phyloP scores from a whole-genome alignment of 2,888 invertebrate genomes.

The Chymomyza procnemis region DNA sequence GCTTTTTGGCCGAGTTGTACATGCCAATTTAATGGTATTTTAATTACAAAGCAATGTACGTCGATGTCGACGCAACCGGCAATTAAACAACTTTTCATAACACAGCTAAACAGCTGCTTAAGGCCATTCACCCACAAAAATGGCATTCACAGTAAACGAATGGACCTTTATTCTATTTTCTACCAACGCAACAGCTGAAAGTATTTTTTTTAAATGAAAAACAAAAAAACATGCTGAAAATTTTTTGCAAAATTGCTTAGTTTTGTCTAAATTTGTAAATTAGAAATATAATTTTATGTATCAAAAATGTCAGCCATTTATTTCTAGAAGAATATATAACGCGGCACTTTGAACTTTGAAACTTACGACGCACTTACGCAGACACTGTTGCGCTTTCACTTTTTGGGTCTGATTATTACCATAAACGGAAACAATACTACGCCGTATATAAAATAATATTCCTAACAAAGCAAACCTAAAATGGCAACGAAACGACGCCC shows the following conservation, averaged over 20 bases:
- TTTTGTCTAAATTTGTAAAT: background rate
- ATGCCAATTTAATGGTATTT: conserved; percentile 54
- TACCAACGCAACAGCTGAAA: conserved; percentile 36
- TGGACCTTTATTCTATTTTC: conserved; percentile 29
- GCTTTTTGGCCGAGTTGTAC: conserved; percentile 75
- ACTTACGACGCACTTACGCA: conserved; percentile 13
- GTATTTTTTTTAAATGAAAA: conserved; percentile 16
- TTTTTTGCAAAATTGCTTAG: background rate
- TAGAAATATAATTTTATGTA: background rate
- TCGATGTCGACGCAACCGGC: conserved; percentile 48
- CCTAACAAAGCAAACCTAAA: background rate
- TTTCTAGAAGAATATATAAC: background rate
- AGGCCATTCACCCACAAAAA: background rate
- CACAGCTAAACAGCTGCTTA: conserved; percentile 44
- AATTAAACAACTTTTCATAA: conserved; percentile 35
- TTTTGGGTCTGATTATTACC: conserved; percentile 40
- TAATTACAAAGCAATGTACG: conserved; percentile 40
- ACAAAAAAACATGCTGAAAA: conserved; percentile 10
- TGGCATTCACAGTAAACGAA: conserved; percentile 14
- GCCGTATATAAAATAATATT: conserved; percentile 21
- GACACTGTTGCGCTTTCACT: conserved; percentile 46
- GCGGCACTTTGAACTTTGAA: conserved; percentile 52
- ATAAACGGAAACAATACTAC: conserved; percentile 54
- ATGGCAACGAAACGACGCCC: conserved; percentile 79
- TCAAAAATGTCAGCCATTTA: background rate